Percentiles rank a stretch among this genome's conserved stretches.
Conservation (phyloP, 2,888 invertebrate species). For the Drosophila anomalipes region DNA sequence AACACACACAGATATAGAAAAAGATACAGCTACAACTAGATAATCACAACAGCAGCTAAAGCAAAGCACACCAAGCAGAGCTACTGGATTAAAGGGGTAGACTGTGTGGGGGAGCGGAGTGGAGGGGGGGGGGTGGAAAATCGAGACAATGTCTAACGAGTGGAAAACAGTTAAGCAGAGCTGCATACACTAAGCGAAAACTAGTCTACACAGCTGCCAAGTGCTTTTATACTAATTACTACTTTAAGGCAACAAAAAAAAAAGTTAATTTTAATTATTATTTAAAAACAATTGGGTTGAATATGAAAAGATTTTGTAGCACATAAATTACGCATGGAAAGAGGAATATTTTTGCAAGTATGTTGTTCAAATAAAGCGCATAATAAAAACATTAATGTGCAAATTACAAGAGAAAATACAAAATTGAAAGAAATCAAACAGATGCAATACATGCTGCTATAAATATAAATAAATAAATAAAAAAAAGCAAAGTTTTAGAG, state of each 20-base stretch:
- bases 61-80: constrained; percentile 17
- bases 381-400: background rate
- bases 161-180: constrained; percentile 70
- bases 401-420: background rate
- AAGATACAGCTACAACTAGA: constrained; percentile 48
- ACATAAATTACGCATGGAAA: background rate
- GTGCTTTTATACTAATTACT: constrained; percentile 2
- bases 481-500: background rate
- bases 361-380: background rate
- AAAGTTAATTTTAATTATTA: background rate
- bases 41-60: constrained; percentile 52
- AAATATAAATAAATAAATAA: background rate
- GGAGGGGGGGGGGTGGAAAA: constrained; percentile 12
- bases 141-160: constrained; percentile 58
- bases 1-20: constrained; percentile 51
- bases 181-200: constrained; percentile 46
- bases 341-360: background rate
- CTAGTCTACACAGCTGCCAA: constrained; percentile 5
- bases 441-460: background rate
- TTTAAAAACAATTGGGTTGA: background rate
- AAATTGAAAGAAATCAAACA: background rate
- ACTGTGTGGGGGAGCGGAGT: background rate
- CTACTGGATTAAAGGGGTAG: background rate
- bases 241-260: background rate
- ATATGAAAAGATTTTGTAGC: background rate